A percentile compares a stretch with the other conserved stretches of the same genome.
These are phyloP conservation scores for Ptyas mucosa DNA, from an alignment of 2,113 vertebrate genomes.

Conservation along the genomic window DNA sequence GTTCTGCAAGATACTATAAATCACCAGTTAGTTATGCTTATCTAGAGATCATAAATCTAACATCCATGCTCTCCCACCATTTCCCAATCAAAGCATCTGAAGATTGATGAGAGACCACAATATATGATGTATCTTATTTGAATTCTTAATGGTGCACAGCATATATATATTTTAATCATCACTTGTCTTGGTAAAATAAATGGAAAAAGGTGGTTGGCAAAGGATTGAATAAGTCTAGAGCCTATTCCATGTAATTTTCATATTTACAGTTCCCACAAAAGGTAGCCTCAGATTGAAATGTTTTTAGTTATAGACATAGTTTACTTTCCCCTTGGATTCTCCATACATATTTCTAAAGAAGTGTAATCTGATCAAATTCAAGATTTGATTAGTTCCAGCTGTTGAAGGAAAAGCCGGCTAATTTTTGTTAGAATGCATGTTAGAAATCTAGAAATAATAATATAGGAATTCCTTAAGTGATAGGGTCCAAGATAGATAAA, in stretches of 20 bases:
- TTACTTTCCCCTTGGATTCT: conserved; percentile 45
- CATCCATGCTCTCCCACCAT: not conserved
- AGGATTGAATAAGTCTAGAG: not conserved
- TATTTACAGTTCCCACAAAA: conserved; percentile 18
- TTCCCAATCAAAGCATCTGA: conserved; percentile 23
- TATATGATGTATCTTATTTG: not conserved
- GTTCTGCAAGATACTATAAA: not conserved
- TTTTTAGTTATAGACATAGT: conserved; percentile 10
- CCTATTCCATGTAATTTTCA: conserved; percentile 24
- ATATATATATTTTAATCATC: not conserved
- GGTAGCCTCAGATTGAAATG: not conserved
- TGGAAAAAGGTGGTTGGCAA: not conserved
- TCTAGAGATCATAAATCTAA: not conserved
- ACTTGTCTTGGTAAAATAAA: not conserved
- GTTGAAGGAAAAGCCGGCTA: conserved; percentile 34
- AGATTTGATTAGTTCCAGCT: conserved; percentile 50
- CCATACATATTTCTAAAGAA: conserved; percentile 50
- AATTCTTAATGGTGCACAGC: not conserved
- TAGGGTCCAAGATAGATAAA: not conserved
- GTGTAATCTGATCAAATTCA: conserved; percentile 42
- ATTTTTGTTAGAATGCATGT: conserved; percentile 4
- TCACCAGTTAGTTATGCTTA: not conserved
- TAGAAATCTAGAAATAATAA: not conserved
- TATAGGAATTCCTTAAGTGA: conserved; percentile 3
- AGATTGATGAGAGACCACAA: not conserved